A percentile compares a stretch with the other conserved stretches of the same genome.
phyloP scores from a whole-genome alignment of 2,888 invertebrate genomes.

The Pinctada fucata region DNA sequence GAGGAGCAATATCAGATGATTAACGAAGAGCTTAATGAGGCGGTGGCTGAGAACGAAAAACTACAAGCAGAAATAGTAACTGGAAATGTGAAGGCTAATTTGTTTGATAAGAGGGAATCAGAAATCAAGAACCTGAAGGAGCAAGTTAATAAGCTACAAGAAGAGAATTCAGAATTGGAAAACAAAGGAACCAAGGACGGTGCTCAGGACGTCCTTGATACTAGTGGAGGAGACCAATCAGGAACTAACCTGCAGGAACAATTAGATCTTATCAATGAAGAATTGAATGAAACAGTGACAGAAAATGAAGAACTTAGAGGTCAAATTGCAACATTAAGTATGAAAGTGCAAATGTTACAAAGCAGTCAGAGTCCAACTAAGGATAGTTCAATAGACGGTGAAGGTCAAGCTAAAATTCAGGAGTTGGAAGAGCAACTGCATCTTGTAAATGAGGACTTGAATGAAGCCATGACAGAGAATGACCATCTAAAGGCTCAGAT shows the following conservation, averaged over 20 bases:
- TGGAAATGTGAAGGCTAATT: conserved; percentile 22
- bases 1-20: conserved; percentile 43
- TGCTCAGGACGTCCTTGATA: not conserved
- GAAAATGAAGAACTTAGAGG: conserved; percentile 43
- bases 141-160: conserved; percentile 19
- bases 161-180: conserved; percentile 6
- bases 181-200: not conserved
- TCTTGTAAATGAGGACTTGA: conserved; percentile 39
- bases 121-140: conserved; percentile 18
- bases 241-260: conserved; percentile 21
- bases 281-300: conserved; percentile 34
- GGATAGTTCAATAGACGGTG: not conserved
- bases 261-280: conserved; percentile 25
- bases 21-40: conserved; percentile 44
- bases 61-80: conserved; percentile 21
- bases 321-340: conserved; percentile 13
- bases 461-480: conserved; percentile 45
- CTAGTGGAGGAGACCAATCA: conserved; percentile 2
- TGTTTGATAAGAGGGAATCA: conserved; percentile 28
- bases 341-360: not conserved
- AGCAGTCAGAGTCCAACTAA: not conserved
- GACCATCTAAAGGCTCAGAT: conserved; percentile 39
- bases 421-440: conserved; percentile 30
- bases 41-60: conserved; percentile 49
- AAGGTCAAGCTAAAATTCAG: conserved; percentile 11